Evolutionary conservation across 2,888 invertebrate species (phyloP).

Genomic region (Acholoe squamosa): DNA sequence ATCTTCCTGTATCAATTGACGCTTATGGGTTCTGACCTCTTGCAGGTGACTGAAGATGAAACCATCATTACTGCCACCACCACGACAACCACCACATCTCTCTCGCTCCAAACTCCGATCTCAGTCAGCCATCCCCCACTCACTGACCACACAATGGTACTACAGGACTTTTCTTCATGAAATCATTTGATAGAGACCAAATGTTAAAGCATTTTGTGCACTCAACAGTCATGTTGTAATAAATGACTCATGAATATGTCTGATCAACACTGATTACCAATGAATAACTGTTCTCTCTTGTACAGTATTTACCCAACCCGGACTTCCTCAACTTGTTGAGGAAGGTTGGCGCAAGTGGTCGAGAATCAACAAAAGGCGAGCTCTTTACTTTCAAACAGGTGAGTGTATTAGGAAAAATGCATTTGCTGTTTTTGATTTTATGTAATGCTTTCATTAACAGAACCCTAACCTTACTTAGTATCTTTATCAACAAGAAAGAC

Average conservation of each 20-base stretch:
- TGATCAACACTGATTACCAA: no score
- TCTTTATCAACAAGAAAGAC: no score
- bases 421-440: no score
- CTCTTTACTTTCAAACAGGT: slow-evolving; percentile 44
- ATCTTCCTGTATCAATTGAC: background rate
- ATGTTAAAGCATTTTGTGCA: background rate
- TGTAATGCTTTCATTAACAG: no score
- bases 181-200: no score
- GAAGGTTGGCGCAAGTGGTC: slow-evolving; percentile 5
- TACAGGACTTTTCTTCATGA: no score
- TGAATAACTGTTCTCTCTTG: no score
- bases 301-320: background rate
- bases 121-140: background rate
- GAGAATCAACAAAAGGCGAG: background rate
- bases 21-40: no score
- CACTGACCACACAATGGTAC: background rate
- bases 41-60: slow-evolving; percentile 22
- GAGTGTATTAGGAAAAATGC: background rate
- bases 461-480: no score
- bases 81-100: no score
- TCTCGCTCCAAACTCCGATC: background rate
- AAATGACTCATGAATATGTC: no score
- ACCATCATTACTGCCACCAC: background rate
- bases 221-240: no score
- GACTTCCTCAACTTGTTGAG: slow-evolving; percentile 18